Evolutionary conservation across 2,113 vertebrate species (phyloP).

Genomic region (Sprattus sprattus): DNA sequence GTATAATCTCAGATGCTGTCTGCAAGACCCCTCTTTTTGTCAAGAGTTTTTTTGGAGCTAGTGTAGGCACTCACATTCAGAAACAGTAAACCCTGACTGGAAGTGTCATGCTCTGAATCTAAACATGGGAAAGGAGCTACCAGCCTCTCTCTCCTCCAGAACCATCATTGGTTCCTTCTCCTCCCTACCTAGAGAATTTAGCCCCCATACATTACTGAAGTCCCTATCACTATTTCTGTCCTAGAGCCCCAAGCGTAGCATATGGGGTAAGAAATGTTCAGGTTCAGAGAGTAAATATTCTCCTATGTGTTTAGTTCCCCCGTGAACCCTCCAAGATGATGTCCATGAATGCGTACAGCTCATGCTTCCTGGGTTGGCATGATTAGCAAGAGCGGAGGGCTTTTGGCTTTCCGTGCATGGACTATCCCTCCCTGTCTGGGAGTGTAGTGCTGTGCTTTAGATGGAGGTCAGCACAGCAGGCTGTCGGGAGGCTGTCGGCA

Average conservation of each 20-base stretch:
- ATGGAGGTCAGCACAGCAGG: background rate
- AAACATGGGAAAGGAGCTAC: background rate
- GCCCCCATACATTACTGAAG: too few relatives aligned
- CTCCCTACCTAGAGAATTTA: too few relatives aligned
- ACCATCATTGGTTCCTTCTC: too few relatives aligned
- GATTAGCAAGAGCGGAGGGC: background rate
- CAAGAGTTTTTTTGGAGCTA: constrained; percentile 53
- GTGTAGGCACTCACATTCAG: constrained; percentile 39
- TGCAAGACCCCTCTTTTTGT: constrained; percentile 61
- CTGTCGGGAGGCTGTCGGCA: too few relatives aligned
- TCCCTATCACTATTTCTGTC: too few relatives aligned
- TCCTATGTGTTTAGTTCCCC: too few relatives aligned
- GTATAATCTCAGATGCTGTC: constrained; percentile 50
- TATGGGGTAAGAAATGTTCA: too few relatives aligned
- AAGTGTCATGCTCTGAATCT: background rate
- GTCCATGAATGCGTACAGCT: too few relatives aligned
- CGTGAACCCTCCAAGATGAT: too few relatives aligned
- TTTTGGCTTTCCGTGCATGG: background rate
- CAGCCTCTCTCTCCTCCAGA: too few relatives aligned
- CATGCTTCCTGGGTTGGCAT: background rate
- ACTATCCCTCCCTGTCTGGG: background rate
- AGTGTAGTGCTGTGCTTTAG: background rate
- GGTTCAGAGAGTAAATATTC: too few relatives aligned
- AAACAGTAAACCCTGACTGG: background rate
- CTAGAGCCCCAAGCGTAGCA: too few relatives aligned